phyloP scores from a whole-genome alignment of 2,797 vertebrate genomes.

The Neomorphus geoffroyi region DNA sequence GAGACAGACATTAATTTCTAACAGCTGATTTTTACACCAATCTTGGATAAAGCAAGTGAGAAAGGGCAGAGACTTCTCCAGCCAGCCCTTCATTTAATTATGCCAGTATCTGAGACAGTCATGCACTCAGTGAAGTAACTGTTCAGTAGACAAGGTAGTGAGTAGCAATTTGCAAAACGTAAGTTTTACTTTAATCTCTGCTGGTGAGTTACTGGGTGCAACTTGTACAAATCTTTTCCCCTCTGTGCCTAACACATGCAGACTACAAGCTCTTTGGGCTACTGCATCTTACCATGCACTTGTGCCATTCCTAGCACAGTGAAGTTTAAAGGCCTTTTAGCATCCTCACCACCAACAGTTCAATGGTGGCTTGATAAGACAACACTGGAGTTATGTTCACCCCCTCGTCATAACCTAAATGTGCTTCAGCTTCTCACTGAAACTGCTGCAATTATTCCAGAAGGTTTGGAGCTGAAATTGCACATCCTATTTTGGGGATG shows the following conservation, averaged over 20 bases:
- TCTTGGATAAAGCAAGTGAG: not conserved
- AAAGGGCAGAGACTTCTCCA: conserved; percentile 2
- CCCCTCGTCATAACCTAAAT: not conserved
- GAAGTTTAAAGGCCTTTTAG: not conserved
- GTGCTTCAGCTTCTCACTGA: not conserved
- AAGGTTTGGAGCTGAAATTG: not conserved
- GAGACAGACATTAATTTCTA: not conserved
- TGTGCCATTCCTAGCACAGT: not conserved
- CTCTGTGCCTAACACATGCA: not conserved
- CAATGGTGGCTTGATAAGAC: not conserved
- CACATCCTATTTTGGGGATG: not conserved
- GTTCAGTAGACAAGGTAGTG: not conserved
- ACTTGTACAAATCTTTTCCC: not conserved
- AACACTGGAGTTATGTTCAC: not conserved
- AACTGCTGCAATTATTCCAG: not conserved
- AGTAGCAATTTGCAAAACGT: not conserved
- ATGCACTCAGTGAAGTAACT: not conserved
- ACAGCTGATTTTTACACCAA: not conserved
- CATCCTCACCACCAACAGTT: not conserved
- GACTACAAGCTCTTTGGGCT: not conserved
- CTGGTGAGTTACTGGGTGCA: not conserved
- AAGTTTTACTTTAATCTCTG: not conserved
- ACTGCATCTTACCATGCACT: not conserved
- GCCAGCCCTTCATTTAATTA: not conserved
- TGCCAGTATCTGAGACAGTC: not conserved